These are phyloP conservation scores for Axea sp. DNA, from an alignment of 2,888 invertebrate species.

Conservation along the genomic window DNA sequence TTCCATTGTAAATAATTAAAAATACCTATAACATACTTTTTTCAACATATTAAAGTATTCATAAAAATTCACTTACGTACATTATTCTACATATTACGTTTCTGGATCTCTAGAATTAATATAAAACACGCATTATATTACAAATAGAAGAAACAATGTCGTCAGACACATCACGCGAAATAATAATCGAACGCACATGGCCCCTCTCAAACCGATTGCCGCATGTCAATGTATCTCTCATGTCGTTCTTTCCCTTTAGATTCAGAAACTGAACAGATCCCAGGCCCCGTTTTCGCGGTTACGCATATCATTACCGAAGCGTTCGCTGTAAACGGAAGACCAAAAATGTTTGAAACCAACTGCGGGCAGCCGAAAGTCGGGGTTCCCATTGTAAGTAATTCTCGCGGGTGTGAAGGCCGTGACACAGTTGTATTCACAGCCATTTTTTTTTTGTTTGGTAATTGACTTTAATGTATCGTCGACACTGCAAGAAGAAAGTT, in stretches of 20 bases:
- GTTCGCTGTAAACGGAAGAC: conserved; percentile 15
- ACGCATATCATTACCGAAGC: conserved; percentile 18
- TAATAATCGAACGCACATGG: conserved; percentile 53
- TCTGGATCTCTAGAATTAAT: no score
- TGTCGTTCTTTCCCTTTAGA: conserved; percentile 13
- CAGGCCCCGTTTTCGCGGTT: conserved; percentile 33
- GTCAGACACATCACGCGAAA: conserved; percentile 37
- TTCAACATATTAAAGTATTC: no score
- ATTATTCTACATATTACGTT: no score
- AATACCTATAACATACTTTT: no score
- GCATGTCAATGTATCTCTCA: conserved; percentile 32
- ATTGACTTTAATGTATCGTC: conserved; percentile 48
- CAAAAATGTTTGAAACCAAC: conserved; percentile 2
- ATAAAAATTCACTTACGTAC: no score
- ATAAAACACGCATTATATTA: no score
- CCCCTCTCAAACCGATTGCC: conserved; percentile 54
- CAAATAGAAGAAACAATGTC: conserved; percentile 48
- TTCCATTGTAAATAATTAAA: no score
- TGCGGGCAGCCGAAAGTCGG: conserved; percentile 53
- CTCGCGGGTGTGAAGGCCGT: conserved; percentile 44
- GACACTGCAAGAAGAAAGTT: conserved; percentile 28
- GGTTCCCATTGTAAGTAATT: conserved; percentile 33
- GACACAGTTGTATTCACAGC: conserved; percentile 40
- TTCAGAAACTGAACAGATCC: conserved; percentile 37
- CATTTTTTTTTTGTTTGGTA: conserved; percentile 21